These are phyloP conservation scores for Lophotriccus pileatus DNA, from an alignment of 2,797 vertebrate genomes.

Conservation along the genomic window DNA sequence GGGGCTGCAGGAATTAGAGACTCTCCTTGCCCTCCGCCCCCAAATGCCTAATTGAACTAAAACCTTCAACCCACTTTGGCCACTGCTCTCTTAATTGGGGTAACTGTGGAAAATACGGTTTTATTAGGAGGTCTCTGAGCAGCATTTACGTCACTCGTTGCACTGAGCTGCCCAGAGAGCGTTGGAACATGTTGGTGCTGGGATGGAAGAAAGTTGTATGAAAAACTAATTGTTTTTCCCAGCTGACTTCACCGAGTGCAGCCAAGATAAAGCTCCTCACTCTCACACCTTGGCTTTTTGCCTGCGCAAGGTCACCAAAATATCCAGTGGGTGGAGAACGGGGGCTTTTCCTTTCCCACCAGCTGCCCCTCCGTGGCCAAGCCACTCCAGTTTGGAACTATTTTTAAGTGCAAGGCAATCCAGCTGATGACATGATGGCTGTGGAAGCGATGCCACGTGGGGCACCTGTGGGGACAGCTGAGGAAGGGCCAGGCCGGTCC, in stretches of 20 bases:
- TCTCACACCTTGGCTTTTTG: neutral
- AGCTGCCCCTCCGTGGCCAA: neutral
- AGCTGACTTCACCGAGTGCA: neutral
- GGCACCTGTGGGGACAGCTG: neutral
- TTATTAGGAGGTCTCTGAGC: neutral
- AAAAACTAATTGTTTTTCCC: neutral
- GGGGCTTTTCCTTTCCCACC: conserved; percentile 19
- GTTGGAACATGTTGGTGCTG: neutral
- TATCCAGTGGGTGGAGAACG: neutral
- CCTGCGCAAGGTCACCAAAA: neutral
- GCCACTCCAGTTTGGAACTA: neutral
- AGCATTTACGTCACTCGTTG: neutral
- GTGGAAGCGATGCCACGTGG: neutral
- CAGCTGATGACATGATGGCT: neutral
- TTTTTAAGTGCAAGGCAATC: neutral
- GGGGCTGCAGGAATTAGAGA: neutral
- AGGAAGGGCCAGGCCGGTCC: neutral
- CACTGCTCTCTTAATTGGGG: neutral
- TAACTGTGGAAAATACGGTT: neutral
- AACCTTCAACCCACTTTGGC: neutral
- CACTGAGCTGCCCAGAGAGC: neutral
- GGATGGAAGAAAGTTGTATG: neutral
- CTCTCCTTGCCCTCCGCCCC: accelerated
- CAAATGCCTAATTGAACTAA: neutral
- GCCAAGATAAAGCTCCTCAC: conserved; percentile 1